Evolutionary conservation across 2,797 vertebrate genomes (phyloP).

Genomic region (Carduelis carduelis): DNA sequence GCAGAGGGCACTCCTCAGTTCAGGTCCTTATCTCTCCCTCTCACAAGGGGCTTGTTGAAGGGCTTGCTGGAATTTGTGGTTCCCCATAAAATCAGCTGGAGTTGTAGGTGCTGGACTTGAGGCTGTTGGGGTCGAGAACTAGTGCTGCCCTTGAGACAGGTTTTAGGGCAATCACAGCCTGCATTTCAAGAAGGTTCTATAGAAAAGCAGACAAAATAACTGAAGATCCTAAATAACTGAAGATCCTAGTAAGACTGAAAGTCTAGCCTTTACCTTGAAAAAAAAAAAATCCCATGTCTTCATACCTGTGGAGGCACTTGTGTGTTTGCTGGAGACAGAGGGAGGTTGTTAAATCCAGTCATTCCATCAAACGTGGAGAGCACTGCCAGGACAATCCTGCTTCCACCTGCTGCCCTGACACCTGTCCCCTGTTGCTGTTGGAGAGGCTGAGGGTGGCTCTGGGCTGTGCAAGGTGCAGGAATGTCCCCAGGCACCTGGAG

Average conservation of each 20-base stretch:
- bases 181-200: background rate
- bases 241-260: background rate
- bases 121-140: background rate
- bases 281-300: background rate
- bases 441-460: background rate
- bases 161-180: background rate
- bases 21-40: background rate
- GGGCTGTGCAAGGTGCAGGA: background rate
- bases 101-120: background rate
- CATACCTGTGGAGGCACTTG: background rate
- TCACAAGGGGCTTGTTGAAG: background rate
- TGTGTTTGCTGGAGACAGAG: background rate
- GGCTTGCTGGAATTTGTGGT: background rate
- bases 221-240: background rate
- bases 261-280: background rate
- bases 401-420: background rate
- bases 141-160: background rate
- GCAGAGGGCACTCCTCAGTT: background rate
- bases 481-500: accelerated
- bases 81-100: background rate
- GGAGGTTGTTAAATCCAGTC: background rate
- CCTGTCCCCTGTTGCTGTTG: accelerated
- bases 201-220: background rate
- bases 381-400: background rate
- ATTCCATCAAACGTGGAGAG: background rate